These are phyloP conservation scores for Corythornis leucogaster DNA, from an alignment of 2,797 vertebrate species.

Conservation along the genomic window DNA sequence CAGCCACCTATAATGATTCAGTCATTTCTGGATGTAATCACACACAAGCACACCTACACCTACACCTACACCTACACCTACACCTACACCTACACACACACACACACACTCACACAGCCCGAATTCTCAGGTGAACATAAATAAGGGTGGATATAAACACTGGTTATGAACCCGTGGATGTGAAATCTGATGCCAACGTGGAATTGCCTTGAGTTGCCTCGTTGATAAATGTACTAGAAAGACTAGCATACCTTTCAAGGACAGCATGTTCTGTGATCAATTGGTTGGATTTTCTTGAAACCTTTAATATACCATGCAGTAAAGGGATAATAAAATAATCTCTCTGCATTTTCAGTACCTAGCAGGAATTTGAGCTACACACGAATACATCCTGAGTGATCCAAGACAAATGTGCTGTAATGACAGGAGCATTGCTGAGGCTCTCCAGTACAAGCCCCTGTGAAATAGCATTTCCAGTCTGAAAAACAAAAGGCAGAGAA, in stretches of 20 bases:
- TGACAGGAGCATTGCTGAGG: neutral
- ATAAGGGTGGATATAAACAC: neutral
- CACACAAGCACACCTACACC: no score
- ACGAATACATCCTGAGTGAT: neutral
- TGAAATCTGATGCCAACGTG: neutral
- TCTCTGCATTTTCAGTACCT: constrained; percentile 2
- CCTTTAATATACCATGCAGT: constrained; percentile 23
- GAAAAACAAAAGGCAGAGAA: neutral
- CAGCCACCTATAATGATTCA: no score
- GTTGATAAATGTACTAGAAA: constrained; percentile 7
- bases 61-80: no score
- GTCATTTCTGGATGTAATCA: no score
- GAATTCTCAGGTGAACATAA: neutral
- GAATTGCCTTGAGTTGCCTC: constrained; percentile 3
- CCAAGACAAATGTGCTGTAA: constrained; percentile 38
- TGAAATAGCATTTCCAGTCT: neutral
- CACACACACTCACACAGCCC: neutral
- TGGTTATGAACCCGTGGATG: neutral
- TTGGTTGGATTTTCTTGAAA: constrained; percentile 38
- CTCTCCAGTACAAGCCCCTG: neutral
- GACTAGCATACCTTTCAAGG: constrained; percentile 4
- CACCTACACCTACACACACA: neutral
- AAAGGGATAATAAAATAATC: constrained; percentile 55
- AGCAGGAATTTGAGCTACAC: neutral
- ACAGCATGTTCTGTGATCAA: constrained; percentile 30